Evolutionary conservation across 1,140 invertebrate genomes (phyloP).

Genomic region (Physella acuta): DNA sequence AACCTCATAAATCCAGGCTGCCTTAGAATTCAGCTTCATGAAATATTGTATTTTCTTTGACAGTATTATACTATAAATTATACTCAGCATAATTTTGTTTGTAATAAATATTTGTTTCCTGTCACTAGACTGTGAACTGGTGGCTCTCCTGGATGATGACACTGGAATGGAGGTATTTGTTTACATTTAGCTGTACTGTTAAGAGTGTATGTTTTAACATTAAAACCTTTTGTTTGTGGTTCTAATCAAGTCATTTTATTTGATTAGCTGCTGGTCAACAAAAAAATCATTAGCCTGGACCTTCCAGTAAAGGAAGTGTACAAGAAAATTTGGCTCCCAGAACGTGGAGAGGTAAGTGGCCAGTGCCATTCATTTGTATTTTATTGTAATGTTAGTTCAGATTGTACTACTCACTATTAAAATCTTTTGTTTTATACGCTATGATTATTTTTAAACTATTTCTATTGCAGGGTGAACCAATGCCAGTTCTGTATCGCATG

Average conservation of each 20-base stretch:
- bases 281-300: slow-evolving; percentile 97
- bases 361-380: too few species aligned
- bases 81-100: too few species aligned
- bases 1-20: neutral
- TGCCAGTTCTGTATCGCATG: slow-evolving; percentile 99
- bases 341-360: slow-evolving; percentile 60
- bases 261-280: slow-evolving; percentile 82
- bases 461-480: slow-evolving; percentile 86
- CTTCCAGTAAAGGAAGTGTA: slow-evolving; percentile 87
- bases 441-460: too few species aligned
- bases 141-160: slow-evolving; percentile 93
- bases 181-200: neutral
- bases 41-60: neutral
- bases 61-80: neutral
- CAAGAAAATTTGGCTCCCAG: slow-evolving; percentile 77
- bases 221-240: neutral
- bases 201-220: neutral
- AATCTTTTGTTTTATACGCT: too few species aligned
- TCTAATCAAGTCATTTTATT: slow-evolving; percentile 9
- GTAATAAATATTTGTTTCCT: too few species aligned
- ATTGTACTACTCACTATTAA: too few species aligned
- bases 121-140: slow-evolving; percentile 84
- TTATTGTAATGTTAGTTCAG: too few species aligned
- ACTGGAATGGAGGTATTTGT: slow-evolving; percentile 87
- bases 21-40: neutral